phyloP scores from a whole-genome alignment of 2,888 invertebrate species.

The Drosophila subquinaria region DNA sequence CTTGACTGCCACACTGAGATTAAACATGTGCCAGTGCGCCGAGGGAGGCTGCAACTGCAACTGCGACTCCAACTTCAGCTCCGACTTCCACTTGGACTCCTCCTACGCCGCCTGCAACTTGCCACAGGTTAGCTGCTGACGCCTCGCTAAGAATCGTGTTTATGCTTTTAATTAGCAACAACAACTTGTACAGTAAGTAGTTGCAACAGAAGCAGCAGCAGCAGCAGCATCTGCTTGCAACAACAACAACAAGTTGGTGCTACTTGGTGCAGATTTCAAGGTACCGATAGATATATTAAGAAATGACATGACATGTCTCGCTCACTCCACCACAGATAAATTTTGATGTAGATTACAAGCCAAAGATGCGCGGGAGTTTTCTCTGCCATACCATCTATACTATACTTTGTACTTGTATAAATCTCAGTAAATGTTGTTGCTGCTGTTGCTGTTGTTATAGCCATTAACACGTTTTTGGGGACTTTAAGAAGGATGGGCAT shows the following conservation, averaged over 20 bases:
- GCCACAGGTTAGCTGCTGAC: constrained; percentile 61
- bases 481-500: constrained; percentile 58
- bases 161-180: constrained; percentile 83
- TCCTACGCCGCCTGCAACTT: constrained; percentile 63
- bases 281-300: constrained; percentile 81
- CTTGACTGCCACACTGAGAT: constrained; percentile 71
- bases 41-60: constrained; percentile 13
- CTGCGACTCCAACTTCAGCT: constrained; percentile 9
- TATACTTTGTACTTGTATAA: constrained; percentile 10
- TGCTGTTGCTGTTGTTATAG: constrained; percentile 22
- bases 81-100: constrained; percentile 10
- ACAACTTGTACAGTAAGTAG: constrained; percentile 81
- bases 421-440: constrained; percentile 9
- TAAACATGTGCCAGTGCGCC: constrained; percentile 62
- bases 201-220: constrained; percentile 46
- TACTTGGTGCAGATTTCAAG: constrained; percentile 77
- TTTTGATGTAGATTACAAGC: constrained; percentile 76
- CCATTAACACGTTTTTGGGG: constrained; percentile 73
- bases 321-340: constrained; percentile 72
- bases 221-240: constrained; percentile 38
- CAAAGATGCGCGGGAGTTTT: constrained; percentile 59
- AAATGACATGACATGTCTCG: constrained; percentile 80
- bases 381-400: constrained; percentile 23
- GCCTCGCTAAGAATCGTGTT: constrained; percentile 82
- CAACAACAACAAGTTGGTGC: constrained; percentile 62